Percentiles rank a stretch among this genome's conserved stretches.
phyloP scores from a whole-genome alignment of 1,140 invertebrate species.

The Drosophila kepulauana region DNA sequence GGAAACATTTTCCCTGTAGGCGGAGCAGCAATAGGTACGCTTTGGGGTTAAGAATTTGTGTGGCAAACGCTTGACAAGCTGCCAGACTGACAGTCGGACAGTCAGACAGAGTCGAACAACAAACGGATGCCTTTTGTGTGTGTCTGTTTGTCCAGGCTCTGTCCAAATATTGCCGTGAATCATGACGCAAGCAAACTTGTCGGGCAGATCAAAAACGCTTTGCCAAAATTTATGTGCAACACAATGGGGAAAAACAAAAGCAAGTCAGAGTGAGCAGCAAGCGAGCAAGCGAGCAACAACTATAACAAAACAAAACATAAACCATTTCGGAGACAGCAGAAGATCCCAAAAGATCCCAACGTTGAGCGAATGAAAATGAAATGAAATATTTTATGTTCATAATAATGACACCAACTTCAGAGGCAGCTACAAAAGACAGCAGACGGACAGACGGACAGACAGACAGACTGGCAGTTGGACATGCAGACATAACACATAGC shows the following conservation, averaged over 20 bases:
- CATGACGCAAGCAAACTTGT: slow-evolving; percentile 48
- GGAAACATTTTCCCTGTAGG: slow-evolving; percentile 54
- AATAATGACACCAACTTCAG: slow-evolving; percentile 79
- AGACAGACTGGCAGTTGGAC: not conserved
- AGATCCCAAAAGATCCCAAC: slow-evolving; percentile 9
- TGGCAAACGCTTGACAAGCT: slow-evolving; percentile 36
- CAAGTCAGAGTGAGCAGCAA: slow-evolving; percentile 11
- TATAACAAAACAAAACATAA: slow-evolving; percentile 37
- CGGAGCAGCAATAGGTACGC: not conserved
- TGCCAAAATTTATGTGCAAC: slow-evolving; percentile 37
- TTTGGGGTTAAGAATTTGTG: slow-evolving; percentile 28
- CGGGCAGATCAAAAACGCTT: slow-evolving; percentile 48
- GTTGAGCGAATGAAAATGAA: slow-evolving; percentile 58
- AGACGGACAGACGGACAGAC: not conserved
- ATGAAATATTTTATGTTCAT: slow-evolving; percentile 81
- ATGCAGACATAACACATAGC: slow-evolving; percentile 30
- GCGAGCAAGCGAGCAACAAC: slow-evolving; percentile 4
- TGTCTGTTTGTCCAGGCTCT: slow-evolving; percentile 42
- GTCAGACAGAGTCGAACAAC: too few relatives aligned
- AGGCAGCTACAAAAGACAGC: slow-evolving; percentile 33
- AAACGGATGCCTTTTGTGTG: slow-evolving; percentile 22
- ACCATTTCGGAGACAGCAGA: slow-evolving; percentile 29
- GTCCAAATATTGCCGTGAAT: slow-evolving; percentile 55
- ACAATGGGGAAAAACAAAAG: slow-evolving; percentile 35
- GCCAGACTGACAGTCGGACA: not conserved